Evolutionary conservation across 2,888 invertebrate species (phyloP).

Genomic region (Belgica antarctica): DNA sequence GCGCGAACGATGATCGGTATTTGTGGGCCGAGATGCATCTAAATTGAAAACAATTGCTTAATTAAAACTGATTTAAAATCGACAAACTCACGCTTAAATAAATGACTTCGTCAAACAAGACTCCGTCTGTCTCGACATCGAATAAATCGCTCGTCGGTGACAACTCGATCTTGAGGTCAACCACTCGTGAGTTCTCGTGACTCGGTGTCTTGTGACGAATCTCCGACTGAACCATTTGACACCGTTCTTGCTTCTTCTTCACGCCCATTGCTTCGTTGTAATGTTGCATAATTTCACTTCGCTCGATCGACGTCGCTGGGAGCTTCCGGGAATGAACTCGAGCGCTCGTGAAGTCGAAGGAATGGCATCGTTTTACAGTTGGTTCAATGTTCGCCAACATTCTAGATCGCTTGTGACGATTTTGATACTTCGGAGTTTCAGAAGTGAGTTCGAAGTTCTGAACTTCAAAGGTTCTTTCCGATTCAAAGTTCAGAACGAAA

Average conservation of each 20-base stretch:
- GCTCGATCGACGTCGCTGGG: neutral
- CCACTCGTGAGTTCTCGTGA: neutral
- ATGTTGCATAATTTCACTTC: neutral
- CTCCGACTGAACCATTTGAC: neutral
- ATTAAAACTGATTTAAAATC: neutral
- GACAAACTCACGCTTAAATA: slow-evolving; percentile 18
- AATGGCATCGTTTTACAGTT: slow-evolving; percentile 24
- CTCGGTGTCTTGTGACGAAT: neutral
- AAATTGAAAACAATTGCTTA: neutral
- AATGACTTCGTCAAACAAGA: slow-evolving; percentile 17
- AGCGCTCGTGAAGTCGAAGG: slow-evolving; percentile 29
- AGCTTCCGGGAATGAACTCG: slow-evolving; percentile 11
- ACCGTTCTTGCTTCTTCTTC: neutral
- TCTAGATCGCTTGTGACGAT: neutral
- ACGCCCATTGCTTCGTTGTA: neutral
- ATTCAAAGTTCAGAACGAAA: neutral
- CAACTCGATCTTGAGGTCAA: neutral
- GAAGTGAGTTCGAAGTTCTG: too few relatives aligned
- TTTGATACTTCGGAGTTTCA: too few relatives aligned
- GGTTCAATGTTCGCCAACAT: neutral
- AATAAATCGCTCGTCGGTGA: neutral
- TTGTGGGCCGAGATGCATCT: slow-evolving; percentile 38
- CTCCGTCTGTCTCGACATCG: neutral
- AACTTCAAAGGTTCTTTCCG: too few relatives aligned
- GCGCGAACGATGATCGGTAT: slow-evolving; percentile 3